phyloP scores from a whole-genome alignment of 1,140 invertebrate species.

The Drosophila rufa region DNA sequence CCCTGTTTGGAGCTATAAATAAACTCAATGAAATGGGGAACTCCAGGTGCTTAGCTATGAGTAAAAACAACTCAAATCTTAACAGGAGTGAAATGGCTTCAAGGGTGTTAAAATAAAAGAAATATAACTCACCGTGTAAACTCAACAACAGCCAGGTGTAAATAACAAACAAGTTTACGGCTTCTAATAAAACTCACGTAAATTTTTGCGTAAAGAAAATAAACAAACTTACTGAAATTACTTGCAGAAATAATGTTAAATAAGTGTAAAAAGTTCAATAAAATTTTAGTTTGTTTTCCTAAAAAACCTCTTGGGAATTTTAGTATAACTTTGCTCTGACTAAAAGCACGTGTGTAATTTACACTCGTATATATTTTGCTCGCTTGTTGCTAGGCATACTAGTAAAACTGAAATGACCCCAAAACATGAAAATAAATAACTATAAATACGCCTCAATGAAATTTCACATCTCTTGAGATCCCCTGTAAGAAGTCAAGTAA shows the following conservation, averaged over 20 bases:
- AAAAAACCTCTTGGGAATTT: background rate
- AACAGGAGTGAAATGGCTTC: background rate
- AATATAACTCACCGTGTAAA: background rate
- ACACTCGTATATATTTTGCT: background rate
- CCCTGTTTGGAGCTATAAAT: conserved; percentile 3
- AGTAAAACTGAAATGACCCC: conserved; percentile 3
- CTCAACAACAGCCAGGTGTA: background rate
- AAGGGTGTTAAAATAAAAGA: background rate
- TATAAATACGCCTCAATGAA: conserved; percentile 26
- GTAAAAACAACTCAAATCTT: background rate
- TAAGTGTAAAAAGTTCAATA: background rate
- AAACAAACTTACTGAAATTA: too few relatives aligned
- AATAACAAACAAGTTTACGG: conserved; percentile 3
- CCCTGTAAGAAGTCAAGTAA: conserved; percentile 13
- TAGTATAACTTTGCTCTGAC: background rate
- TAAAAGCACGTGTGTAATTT: too few relatives aligned
- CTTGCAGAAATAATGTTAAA: background rate
- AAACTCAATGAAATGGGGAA: conserved; percentile 4
- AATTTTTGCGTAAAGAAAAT: background rate
- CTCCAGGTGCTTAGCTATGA: background rate
- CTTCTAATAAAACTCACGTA: background rate
- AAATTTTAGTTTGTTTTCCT: background rate
- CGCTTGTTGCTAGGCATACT: conserved; percentile 3
- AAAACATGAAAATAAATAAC: conserved; percentile 3
- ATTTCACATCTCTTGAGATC: conserved; percentile 1